Conservation (phyloP, 2,797 vertebrate species). For the Otolemur crassicaudatus region DNA sequence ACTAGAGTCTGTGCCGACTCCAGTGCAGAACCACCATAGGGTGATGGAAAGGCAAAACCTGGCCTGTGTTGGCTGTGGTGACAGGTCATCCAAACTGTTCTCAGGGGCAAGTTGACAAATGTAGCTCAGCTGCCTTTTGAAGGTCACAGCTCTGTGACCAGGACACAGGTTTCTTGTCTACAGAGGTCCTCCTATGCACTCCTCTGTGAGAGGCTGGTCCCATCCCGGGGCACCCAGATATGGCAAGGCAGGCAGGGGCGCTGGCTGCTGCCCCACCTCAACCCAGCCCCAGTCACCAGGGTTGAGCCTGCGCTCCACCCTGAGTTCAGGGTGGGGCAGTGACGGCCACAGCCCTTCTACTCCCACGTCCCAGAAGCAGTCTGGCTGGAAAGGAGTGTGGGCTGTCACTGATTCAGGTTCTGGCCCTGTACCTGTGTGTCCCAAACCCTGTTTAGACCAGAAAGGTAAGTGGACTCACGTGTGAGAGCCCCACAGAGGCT, state of each 20-base stretch:
- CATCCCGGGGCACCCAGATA: neutral
- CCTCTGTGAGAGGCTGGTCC: neutral
- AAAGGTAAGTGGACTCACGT: neutral
- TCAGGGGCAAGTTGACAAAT: neutral
- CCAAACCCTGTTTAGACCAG: neutral
- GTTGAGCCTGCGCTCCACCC: neutral
- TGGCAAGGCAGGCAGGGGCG: too few relatives aligned
- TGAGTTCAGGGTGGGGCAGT: rapidly evolving
- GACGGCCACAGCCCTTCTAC: neutral
- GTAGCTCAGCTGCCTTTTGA: neutral
- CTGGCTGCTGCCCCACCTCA: neutral
- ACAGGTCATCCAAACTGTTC: neutral
- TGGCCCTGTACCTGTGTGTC: neutral
- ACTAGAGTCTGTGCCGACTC: neutral
- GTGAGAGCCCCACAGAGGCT: neutral
- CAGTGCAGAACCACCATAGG: neutral
- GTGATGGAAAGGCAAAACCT: neutral
- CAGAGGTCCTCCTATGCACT: neutral
- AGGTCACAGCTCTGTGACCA: neutral
- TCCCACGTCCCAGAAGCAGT: neutral
- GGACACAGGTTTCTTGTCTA: neutral
- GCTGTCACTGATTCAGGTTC: neutral
- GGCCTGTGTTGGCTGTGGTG: rapidly evolving
- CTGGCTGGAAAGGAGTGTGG: neutral
- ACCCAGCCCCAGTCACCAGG: neutral